Evolutionary conservation across 2,888 invertebrate genomes (phyloP).

Genomic region (Synergus japonicus): DNA sequence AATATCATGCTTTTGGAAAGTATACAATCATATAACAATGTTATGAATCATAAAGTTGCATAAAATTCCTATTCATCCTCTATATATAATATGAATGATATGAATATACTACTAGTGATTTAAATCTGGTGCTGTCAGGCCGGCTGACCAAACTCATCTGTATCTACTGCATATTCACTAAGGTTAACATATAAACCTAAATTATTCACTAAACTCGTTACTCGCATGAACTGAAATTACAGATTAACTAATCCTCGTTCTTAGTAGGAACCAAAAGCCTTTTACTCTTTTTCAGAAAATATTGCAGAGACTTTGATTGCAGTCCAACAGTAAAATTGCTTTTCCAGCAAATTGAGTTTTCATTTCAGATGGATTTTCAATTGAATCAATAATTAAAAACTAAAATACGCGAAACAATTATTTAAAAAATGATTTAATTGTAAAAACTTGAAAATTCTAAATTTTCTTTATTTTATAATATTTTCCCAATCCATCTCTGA

Average conservation of each 20-base stretch:
- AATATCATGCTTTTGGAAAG: background rate
- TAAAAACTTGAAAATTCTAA: too few relatives aligned
- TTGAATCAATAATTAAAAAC: too few relatives aligned
- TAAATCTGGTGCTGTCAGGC: conserved; percentile 18
- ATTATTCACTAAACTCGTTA: background rate
- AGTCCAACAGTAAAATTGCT: too few relatives aligned
- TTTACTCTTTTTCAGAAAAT: background rate
- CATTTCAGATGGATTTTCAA: too few relatives aligned
- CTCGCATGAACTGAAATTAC: background rate
- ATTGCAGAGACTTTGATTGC: background rate
- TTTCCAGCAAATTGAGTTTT: too few relatives aligned
- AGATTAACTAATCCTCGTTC: background rate
- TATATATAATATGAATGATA: background rate
- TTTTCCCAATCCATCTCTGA: too few relatives aligned
- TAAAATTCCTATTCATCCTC: conserved; percentile 20
- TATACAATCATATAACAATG: background rate
- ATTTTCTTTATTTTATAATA: too few relatives aligned
- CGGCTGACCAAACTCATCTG: conserved; percentile 23
- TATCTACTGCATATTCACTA: background rate
- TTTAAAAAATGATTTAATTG: too few relatives aligned
- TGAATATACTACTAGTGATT: conserved; percentile 33
- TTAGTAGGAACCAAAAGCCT: background rate
- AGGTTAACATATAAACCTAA: background rate
- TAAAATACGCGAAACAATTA: too few relatives aligned
- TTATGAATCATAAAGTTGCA: background rate